Percentiles rank a stretch among this genome's conserved stretches.
phyloP scores from a whole-genome alignment of 2,113 vertebrate species.

The human (Homo sapiens) region GRCh38 chr1:231917501-231918000 shows the following conservation, averaged over 20 bases:
- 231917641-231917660: accelerated
- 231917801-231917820: neutral
- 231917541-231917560: neutral
- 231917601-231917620: neutral
- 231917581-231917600: neutral
- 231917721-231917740: neutral
- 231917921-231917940: neutral
- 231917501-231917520: neutral
- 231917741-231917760: accelerated
- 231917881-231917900: neutral
- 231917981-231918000: neutral
- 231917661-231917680: neutral
- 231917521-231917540: neutral
- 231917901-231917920: neutral
- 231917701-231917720: neutral
- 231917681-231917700: neutral
- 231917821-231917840: neutral
- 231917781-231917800: neutral
- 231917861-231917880: neutral
- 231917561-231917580: neutral
- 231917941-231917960: neutral
- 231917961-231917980: neutral
- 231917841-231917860: neutral
- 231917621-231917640: neutral
- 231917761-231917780: neutral